Evolutionary conservation across 2,888 invertebrate genomes (phyloP), one percentile per base, ranked within the genome.

Genomic region (Emmelina monodactyla): DNA sequence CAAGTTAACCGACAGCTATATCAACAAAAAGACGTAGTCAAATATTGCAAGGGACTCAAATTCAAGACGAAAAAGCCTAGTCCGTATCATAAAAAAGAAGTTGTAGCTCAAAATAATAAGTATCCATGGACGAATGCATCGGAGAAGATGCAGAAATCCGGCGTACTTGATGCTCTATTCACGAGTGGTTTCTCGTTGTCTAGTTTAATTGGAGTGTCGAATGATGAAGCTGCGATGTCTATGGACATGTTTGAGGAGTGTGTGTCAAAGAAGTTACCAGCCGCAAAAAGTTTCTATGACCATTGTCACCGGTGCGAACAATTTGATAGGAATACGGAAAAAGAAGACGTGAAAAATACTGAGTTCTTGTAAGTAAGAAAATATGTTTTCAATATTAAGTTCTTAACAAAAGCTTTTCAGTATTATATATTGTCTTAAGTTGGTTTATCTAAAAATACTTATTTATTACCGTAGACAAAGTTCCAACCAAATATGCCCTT

Each of bases 121-220:
- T 71, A 76, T 43, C 73, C 76, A 1, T 71, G 73, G 76, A 64
- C 58, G 40, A 76, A 75, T 46, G 45, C 55, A 1, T 70, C 75
- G 0, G 61, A 69, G 12, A 70, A 61, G 28, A 53, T 47, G 37
- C 59, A 63, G 11, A 78, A 65, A 38, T 54, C 40, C 37, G 57
- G 58, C 9, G 43, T 62, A 2, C 62, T 68, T 25, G 62, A 64
- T 50, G 64, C 63, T 42, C 53, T 76, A n/a, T 44, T 67, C 2
- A 76, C 71, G 49, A 57, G 62, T 40, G 67, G 71, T 4, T 41
- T 70, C 14, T 55, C 61, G 31, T 46, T 69, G 16, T 54, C 67
- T 0, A 67, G 67, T 40, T 44, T 53, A 11, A 48, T 63, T 29
- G 57, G 61, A 6, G 54, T 55, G 45, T 42, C 52, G 6, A 56